Conservation (phyloP, 2,888 invertebrate species). For the Scelioninae gen. 1 region DNA sequence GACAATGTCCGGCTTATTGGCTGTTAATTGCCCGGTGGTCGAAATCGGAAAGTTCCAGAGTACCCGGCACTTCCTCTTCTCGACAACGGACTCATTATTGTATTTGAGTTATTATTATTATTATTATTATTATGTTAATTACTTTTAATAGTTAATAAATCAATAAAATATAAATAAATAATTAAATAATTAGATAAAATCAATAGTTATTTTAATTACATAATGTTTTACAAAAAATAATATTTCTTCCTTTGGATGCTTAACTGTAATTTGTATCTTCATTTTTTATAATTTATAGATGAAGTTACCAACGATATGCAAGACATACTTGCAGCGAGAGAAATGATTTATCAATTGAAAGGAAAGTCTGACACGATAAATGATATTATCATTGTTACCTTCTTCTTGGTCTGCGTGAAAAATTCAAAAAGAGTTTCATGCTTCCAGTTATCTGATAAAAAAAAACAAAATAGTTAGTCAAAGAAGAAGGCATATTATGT, state of each 20-base stretch:
- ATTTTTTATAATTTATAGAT: slow-evolving; percentile 6
- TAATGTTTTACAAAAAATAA: neutral
- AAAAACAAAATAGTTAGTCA: slow-evolving; percentile 8
- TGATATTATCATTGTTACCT: slow-evolving; percentile 8
- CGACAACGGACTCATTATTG: too few species aligned
- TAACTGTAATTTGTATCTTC: neutral
- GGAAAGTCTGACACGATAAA: slow-evolving; percentile 8
- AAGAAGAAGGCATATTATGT: slow-evolving; percentile 11
- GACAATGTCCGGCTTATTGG: too few species aligned
- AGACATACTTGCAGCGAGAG: neutral
- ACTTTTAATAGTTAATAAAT: too few species aligned
- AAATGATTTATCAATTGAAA: slow-evolving; percentile 21
- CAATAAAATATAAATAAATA: too few species aligned
- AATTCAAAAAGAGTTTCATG: slow-evolving; percentile 10
- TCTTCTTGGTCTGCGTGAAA: slow-evolving; percentile 10
- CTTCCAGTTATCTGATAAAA: neutral
- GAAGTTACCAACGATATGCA: neutral
- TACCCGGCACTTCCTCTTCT: too few species aligned
- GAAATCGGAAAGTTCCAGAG: too few species aligned
- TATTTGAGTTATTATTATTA: too few species aligned
- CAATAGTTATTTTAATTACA: slow-evolving; percentile 2
- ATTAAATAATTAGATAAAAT: too few species aligned
- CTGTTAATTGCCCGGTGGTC: too few species aligned
- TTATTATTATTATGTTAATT: too few species aligned
- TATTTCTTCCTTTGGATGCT: neutral